Base-by-base conservation (phyloP, 2,113 vertebrate species). In the Octodon degus region DNA sequence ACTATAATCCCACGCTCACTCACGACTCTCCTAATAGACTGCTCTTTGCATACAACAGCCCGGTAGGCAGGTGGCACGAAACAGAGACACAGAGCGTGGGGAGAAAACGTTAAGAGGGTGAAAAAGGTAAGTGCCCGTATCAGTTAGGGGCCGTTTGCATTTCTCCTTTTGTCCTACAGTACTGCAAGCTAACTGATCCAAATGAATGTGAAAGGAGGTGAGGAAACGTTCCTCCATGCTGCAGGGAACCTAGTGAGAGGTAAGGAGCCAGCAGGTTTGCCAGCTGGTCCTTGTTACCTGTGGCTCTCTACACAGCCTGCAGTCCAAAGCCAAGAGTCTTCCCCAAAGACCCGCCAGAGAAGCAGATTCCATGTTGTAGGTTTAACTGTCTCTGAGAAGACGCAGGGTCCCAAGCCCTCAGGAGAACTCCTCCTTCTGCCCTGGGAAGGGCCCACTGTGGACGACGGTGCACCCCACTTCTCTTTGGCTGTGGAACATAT, bases 141-240 rank as follows among this genome's bases (percentile, higher is more conserved):
- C 12, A 63, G 37, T 27, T 86, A 8, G 65, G 32, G 85, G 82
- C 34, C 87, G 19, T 86, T 89, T 77, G 80, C 1, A 43, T 85
- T 91, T 50, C 34, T 37, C 22, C 10, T 74, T 83, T 72, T 24
- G 13, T 82, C 7, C 47, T 87, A 30, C 7, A 53, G 9, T 77
- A 62, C 68, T 80, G 60, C 16, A 37, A 82, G 22, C 67, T 83
- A 89, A 79, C 79, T 95, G 43, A 96, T 63, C 70, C 60, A 90
- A 95, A 1, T 50, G 93, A 90, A 82, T 65, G 60, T 81, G 7
- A 67, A 83, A 89, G 86, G 24, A 47, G 24, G 5, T 68, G 16
- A 67, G 60, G 24, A 80, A 90, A 4, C 60, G 40, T 2, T 5
- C 16, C 83, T 16, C 2, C 2, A 37, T 77, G 40, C 4, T 94